Percentiles rank a stretch among this genome's conserved stretches.
Conservation (phyloP, 2,888 invertebrate genomes). For the Mellilla xanthometata region DNA sequence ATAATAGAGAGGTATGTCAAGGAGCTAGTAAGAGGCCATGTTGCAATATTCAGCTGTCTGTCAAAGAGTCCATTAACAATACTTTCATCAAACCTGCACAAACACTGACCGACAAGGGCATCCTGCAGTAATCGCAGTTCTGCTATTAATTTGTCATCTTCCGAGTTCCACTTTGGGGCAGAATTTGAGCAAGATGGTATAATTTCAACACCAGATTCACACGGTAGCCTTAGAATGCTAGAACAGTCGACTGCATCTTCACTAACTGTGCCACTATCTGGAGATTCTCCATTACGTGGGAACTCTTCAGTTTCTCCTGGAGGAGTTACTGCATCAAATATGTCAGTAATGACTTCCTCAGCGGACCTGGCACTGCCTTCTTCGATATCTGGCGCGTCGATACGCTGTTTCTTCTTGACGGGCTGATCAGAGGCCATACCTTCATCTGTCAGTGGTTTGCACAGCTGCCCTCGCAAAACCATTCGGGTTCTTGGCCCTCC, state of each 20-base stretch:
- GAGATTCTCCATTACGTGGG: conserved; percentile 71
- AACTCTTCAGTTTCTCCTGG: conserved; percentile 70
- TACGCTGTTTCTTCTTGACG: conserved; percentile 91
- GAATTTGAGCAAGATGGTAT: conserved; percentile 70
- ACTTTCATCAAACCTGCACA: conserved; percentile 89
- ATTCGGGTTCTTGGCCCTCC: conserved; percentile 54
- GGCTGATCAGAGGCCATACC: conserved; percentile 91
- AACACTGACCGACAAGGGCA: conserved; percentile 88
- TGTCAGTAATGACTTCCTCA: conserved; percentile 72
- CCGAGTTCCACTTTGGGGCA: conserved; percentile 57
- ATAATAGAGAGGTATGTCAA: conserved; percentile 92
- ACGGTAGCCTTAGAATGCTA: conserved; percentile 61
- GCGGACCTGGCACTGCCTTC: conserved; percentile 78
- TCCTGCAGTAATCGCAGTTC: conserved; percentile 84
- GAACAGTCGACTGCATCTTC: conserved; percentile 79
- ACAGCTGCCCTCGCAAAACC: conserved; percentile 85
- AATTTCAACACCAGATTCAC: conserved; percentile 55
- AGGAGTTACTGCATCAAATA: conserved; percentile 66
- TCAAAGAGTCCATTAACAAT: conserved; percentile 88
- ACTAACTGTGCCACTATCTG: conserved; percentile 76
- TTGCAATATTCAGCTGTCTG: conserved; percentile 77
- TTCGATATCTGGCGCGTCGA: conserved; percentile 84
- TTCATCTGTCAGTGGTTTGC: conserved; percentile 78
- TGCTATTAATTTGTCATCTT: conserved; percentile 68
- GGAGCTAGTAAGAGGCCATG: conserved; percentile 77